Conservation (phyloP, 1,140 invertebrate genomes). For the Idris sp. region DNA sequence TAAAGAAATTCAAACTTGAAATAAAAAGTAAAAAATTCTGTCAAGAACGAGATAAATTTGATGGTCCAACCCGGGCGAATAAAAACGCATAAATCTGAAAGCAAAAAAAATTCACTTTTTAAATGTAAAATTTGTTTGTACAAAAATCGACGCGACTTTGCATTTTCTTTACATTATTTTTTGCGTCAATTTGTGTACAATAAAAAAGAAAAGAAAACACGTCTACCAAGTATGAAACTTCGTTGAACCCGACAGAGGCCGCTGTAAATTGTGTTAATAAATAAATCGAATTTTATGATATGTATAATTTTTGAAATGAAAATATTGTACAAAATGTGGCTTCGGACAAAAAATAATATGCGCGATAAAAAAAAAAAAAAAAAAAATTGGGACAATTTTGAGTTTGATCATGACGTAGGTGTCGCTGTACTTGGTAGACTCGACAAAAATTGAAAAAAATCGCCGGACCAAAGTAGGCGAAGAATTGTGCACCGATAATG, state of each 20-base stretch:
- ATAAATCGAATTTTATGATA: conserved; percentile 54
- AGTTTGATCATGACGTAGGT: conserved; percentile 32
- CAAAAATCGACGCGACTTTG: conserved; percentile 17
- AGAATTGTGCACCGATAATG: conserved; percentile 72
- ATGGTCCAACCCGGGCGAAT: conserved; percentile 13
- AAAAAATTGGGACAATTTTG: conserved; percentile 42
- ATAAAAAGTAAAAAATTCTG: conserved; percentile 4
- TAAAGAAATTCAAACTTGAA: no score
- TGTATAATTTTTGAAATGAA: conserved; percentile 56
- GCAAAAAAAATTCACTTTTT: background rate
- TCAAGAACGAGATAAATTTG: conserved; percentile 13
- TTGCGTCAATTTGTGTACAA: conserved; percentile 24
- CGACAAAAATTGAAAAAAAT: conserved; percentile 39
- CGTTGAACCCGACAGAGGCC: conserved; percentile 32
- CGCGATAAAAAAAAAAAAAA: no score
- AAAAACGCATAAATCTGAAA: background rate
- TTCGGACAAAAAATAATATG: conserved; percentile 18
- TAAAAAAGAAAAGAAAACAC: conserved; percentile 3
- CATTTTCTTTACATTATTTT: conserved; percentile 24
- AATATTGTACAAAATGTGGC: conserved; percentile 59
- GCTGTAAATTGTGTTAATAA: conserved; percentile 61
- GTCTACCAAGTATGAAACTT: conserved; percentile 51
- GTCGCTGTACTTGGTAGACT: conserved; percentile 58
- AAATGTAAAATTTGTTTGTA: no score
- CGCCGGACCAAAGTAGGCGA: conserved; percentile 65